Evolutionary conservation across 2,113 vertebrate genomes (phyloP), one percentile per base, ranked within the genome.

Genomic region (Turnix velox): DNA sequence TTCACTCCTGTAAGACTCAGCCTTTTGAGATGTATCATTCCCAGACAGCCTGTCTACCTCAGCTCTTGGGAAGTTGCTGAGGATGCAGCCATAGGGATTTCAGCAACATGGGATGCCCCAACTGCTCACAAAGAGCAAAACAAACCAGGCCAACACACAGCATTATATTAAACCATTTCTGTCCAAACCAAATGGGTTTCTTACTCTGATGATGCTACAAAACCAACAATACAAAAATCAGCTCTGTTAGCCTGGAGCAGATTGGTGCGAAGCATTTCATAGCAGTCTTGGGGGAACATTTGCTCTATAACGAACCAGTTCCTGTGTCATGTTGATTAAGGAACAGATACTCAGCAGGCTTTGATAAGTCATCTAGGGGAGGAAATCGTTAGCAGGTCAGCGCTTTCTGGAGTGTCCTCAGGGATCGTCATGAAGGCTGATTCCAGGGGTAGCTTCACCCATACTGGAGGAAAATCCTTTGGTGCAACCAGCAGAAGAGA

Each of bases 141-240:
- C 0, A 0, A 39, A 14, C 14, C 2, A 42, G 39, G 37, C 33
- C n/a, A 33, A 14, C 8, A 1, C 12, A 1, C 16, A 22, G 51
- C 4, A 0, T 12, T 39, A 51, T 5, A 13, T 46, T 25, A 15
- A 37, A 18, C 2, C 59, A 7, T 46, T 22, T 20, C 80, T 14
- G 20, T 7, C 11, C 52, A 57, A n/a, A 12, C 11, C 49, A 10
- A 6, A 14, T 8, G 1, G 6, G 6, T 55, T 54, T 66, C 40
- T n/a, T 39, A 3, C 31, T 31, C 3, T 1, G 37, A 40, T 18
- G 31, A 9, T 31, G 28, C 31, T 51, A 30, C n/a, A 18, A 48
- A 49, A 49, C 23, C 48, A 49, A 59, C 9, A 13, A 37, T 43
- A 22, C 37, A 24, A 33, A 12, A 42, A n/a, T 4, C 8, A 6